These are phyloP conservation scores for Polyommatus iphigenia DNA, from an alignment of 2,888 invertebrate genomes.

Conservation along the genomic window DNA sequence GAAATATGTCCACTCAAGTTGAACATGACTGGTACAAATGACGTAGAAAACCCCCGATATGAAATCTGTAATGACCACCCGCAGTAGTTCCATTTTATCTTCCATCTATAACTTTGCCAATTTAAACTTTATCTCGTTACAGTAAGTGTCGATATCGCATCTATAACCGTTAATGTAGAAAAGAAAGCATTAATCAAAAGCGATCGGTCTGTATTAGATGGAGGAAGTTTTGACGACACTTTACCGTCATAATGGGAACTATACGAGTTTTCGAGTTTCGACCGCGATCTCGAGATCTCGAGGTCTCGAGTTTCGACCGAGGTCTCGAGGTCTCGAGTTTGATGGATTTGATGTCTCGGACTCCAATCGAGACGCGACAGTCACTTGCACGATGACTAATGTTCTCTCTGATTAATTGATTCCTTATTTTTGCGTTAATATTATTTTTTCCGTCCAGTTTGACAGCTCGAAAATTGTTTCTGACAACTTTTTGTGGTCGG, in stretches of 20 bases:
- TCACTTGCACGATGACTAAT: constrained; percentile 13
- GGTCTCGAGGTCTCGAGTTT: constrained; percentile 42
- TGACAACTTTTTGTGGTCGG: not conserved
- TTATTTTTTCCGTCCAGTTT: not conserved
- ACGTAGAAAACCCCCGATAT: constrained; percentile 2
- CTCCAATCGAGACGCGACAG: not conserved
- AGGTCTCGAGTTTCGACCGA: constrained; percentile 41
- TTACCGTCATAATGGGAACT: constrained; percentile 21
- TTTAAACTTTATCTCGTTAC: constrained; percentile 25
- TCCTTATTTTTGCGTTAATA: not conserved
- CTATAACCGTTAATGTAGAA: constrained; percentile 18
- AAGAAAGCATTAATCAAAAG: constrained; percentile 26
- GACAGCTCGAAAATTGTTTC: not conserved
- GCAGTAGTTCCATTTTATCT: constrained; percentile 24
- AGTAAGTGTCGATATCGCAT: constrained; percentile 26
- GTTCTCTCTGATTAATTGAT: constrained; percentile 15
- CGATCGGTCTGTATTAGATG: constrained; percentile 25
- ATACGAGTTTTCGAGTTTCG: constrained; percentile 9
- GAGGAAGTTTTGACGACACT: constrained; percentile 22
- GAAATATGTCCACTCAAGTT: not conserved
- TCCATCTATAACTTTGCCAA: constrained; percentile 23
- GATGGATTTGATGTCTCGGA: constrained; percentile 37
- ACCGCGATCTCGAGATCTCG: not conserved
- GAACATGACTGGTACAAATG: constrained; percentile 14
- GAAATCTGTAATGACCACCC: constrained; percentile 13